phyloP scores from a whole-genome alignment of 2,113 vertebrate genomes.

The Vicugna pacos region DNA sequence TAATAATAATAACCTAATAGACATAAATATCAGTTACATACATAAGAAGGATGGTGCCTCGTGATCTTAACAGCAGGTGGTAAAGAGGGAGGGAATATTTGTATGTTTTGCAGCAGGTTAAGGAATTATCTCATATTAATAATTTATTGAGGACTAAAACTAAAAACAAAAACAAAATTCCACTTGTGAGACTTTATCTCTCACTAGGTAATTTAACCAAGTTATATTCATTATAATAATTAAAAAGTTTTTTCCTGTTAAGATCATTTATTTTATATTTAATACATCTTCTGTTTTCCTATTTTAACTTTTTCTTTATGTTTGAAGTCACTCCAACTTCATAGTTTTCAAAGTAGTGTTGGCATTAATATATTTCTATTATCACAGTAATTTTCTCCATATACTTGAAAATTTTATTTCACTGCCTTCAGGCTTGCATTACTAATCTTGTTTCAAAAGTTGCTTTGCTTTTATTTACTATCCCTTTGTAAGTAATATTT shows the following conservation, averaged over 20 bases:
- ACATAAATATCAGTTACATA: not conserved
- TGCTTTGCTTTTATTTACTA: not conserved
- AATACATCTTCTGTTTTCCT: not conserved
- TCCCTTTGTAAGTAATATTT: not conserved
- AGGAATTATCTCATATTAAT: not conserved
- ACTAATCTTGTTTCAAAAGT: not conserved
- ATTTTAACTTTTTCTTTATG: not conserved
- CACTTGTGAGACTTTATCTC: not conserved
- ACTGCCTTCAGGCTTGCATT: not conserved
- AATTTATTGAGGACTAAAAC: not conserved
- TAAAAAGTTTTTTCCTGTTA: not conserved
- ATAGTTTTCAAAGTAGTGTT: not conserved
- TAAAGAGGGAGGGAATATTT: not conserved
- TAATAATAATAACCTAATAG: not conserved
- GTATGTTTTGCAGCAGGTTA: not conserved
- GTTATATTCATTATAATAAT: not conserved
- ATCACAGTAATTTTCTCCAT: not conserved
- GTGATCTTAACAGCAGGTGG: not conserved
- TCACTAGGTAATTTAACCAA: not conserved
- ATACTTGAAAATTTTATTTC: not conserved
- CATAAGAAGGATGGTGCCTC: not conserved
- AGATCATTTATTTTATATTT: not conserved
- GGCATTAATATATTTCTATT: not conserved
- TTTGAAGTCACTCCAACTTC: not conserved
- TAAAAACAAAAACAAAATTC: not conserved